Conservation (phyloP, 2,888 invertebrate genomes). For the Prenolepis imparis region DNA sequence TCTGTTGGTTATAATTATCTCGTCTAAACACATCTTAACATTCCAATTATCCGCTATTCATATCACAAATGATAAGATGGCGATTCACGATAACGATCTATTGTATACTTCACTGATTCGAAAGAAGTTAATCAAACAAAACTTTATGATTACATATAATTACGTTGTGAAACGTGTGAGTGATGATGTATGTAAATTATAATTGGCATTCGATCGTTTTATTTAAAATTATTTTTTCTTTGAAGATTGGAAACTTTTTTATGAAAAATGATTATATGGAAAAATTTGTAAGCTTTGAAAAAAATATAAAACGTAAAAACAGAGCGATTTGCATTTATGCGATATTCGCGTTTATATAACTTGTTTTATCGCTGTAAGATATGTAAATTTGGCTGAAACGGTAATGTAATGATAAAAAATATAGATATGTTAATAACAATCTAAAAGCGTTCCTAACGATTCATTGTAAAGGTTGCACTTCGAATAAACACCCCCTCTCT, state of each 20-base stretch:
- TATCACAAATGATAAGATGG: not conserved
- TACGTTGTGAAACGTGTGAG: not conserved
- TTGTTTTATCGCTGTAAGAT: not conserved
- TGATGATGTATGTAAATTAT: not conserved
- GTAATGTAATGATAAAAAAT: not conserved
- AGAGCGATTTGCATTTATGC: not conserved
- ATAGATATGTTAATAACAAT: not conserved
- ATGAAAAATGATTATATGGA: not conserved
- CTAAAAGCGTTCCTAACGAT: conserved; percentile 30
- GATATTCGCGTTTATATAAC: not conserved
- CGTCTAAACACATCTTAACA: not conserved
- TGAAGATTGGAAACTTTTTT: not conserved
- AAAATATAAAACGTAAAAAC: not conserved
- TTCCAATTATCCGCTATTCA: conserved; percentile 1
- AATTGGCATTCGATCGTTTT: not conserved
- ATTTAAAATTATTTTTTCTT: conserved; percentile 7
- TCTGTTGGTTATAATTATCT: conserved; percentile 1
- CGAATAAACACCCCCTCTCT: not conserved
- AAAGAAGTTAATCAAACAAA: not conserved
- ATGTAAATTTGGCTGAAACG: not conserved
- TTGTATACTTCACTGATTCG: conserved; percentile 4
- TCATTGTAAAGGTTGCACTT: not conserved
- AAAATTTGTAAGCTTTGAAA: not conserved
- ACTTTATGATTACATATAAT: not conserved
- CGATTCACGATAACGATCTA: conserved; percentile 18